Percentiles rank a stretch among this genome's conserved stretches.
Conservation (phyloP, 2,888 invertebrate genomes). For the Dicyrtomina minuta region DNA sequence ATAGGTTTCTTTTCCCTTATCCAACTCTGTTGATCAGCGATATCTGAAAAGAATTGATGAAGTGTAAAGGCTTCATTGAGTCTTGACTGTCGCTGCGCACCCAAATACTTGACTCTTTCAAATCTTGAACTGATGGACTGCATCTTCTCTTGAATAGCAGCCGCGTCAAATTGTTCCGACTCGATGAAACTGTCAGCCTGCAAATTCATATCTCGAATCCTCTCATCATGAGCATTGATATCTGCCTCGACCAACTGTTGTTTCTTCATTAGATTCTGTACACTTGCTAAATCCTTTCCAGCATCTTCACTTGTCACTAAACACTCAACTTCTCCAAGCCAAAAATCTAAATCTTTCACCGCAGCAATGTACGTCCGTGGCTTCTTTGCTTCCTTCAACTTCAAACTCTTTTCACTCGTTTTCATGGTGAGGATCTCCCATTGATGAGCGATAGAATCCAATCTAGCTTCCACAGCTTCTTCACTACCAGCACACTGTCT, state of each 20-base stretch:
- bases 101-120: slow-evolving; percentile 87
- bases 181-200: slow-evolving; percentile 95
- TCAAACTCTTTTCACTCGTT: slow-evolving; percentile 96
- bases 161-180: slow-evolving; percentile 95
- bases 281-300: slow-evolving; percentile 96
- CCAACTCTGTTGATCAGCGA: slow-evolving; percentile 99
- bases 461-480: slow-evolving; percentile 86
- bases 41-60: slow-evolving; percentile 96
- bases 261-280: slow-evolving; percentile 97
- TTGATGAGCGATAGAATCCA: slow-evolving; percentile 93
- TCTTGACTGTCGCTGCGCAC: slow-evolving; percentile 93
- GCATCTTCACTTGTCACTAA: slow-evolving; percentile 93
- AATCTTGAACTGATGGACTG: slow-evolving; percentile 95
- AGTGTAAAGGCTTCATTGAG: slow-evolving; percentile 98
- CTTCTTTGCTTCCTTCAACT: slow-evolving; percentile 98
- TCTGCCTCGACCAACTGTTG: slow-evolving; percentile 98
- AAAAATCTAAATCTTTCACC: slow-evolving; percentile 99
- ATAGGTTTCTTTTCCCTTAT: slow-evolving; percentile 97
- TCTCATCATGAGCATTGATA: slow-evolving; percentile 93
- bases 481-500: slow-evolving; percentile 97
- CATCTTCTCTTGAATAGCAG: slow-evolving; percentile 91
- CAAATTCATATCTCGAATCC: slow-evolving; percentile 89
- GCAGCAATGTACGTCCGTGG: slow-evolving; percentile 99
- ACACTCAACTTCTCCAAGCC: slow-evolving; percentile 98
- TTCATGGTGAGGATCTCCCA: slow-evolving; percentile 98